Evolutionary conservation across 2,888 invertebrate species (phyloP).

Genomic region (Leptopilina myrica): DNA sequence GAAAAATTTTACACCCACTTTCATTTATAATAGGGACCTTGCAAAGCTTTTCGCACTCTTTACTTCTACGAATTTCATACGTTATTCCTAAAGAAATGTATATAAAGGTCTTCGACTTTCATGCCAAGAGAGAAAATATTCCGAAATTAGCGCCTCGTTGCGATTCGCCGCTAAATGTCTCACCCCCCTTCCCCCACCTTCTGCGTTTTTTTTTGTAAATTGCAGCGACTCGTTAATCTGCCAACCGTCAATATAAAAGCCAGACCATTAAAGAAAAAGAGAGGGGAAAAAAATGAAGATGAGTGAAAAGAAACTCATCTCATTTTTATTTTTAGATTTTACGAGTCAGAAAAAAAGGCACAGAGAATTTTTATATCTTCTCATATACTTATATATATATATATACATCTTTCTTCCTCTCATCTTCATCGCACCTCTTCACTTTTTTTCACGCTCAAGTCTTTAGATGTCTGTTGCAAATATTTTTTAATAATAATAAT

Average conservation of each 20-base stretch:
- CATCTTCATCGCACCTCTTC: background rate
- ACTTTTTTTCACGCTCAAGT: too few species aligned
- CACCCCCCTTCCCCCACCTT: background rate
- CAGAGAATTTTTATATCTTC: too few species aligned
- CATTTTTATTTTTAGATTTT: constrained; percentile 19
- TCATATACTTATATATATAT: too few species aligned
- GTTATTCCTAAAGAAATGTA: background rate
- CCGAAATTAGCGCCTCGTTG: constrained; percentile 37
- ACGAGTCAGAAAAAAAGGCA: constrained; percentile 10
- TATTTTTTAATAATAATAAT: too few species aligned
- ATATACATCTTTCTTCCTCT: too few species aligned
- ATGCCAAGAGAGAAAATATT: constrained; percentile 6
- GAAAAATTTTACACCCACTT: constrained; percentile 1
- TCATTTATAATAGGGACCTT: background rate
- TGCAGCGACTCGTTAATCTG: constrained; percentile 35
- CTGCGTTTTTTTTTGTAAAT: background rate
- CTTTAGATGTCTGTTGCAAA: too few species aligned
- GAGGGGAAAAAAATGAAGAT: too few species aligned
- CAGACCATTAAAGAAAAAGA: background rate
- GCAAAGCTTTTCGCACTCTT: constrained; percentile 1
- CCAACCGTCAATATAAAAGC: constrained; percentile 38
- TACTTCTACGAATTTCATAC: background rate
- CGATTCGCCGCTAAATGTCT: constrained; percentile 25
- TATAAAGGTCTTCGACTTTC: constrained; percentile 8
- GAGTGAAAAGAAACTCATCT: constrained; percentile 9